Evolutionary conservation across 37 sponge, comb jelly and placozoan genomes (phyloP).

Genomic region (Cliona cf. orientalis): DNA sequence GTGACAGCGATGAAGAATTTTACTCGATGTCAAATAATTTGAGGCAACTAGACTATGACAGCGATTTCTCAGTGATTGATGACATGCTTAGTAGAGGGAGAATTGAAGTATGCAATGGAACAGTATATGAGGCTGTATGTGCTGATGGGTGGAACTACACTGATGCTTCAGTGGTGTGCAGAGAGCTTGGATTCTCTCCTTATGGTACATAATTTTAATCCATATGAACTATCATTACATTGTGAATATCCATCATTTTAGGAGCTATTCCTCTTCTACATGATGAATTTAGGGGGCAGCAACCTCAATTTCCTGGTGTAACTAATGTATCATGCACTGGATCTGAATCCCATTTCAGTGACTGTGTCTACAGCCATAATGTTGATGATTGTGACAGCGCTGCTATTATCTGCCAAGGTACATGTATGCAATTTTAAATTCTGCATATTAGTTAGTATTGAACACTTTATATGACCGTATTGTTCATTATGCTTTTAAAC

Average conservation of each 20-base stretch:
- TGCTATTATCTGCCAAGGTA: constrained; percentile 41
- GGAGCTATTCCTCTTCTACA: not conserved
- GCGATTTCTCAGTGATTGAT: not conserved
- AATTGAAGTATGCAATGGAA: constrained; percentile 38
- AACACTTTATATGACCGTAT: too few relatives aligned
- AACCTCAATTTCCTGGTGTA: not conserved
- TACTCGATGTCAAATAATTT: too few relatives aligned
- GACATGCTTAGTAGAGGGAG: constrained; percentile 28
- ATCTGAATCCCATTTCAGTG: constrained; percentile 4
- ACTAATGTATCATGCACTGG: constrained; percentile 28
- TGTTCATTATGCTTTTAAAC: too few relatives aligned
- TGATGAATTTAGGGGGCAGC: not conserved
- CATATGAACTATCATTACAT: not conserved
- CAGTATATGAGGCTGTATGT: constrained; percentile 29
- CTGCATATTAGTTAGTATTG: not conserved
- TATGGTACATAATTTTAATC: constrained; percentile 24
- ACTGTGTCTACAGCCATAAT: constrained; percentile 8
- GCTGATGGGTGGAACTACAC: constrained; percentile 23
- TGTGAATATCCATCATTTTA: not conserved
- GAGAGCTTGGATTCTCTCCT: constrained; percentile 29
- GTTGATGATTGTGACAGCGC: constrained; percentile 23
- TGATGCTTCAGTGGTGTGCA: constrained; percentile 47
- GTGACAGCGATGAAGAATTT: too few relatives aligned
- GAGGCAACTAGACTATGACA: not conserved
- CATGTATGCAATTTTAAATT: not conserved